A percentile compares a stretch with the other conserved stretches of the same genome.
These are phyloP conservation scores for Chrysopilus asiliformis DNA, from an alignment of 2,888 invertebrate genomes.

Conservation along the genomic window DNA sequence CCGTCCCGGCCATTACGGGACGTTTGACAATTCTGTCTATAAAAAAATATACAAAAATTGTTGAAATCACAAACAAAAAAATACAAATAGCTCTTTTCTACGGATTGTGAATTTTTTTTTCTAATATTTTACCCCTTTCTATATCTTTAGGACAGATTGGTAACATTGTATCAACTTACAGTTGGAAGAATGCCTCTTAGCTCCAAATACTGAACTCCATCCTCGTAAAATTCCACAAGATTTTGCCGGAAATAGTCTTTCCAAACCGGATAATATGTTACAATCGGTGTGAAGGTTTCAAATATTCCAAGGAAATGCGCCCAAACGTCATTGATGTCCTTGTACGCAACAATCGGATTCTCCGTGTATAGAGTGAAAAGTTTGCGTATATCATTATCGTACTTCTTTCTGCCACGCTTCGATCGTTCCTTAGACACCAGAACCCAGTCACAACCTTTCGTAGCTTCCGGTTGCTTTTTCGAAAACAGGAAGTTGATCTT, in stretches of 20 bases:
- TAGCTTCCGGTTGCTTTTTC: constrained; percentile 18
- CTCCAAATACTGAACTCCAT: constrained; percentile 58
- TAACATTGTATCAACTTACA: too few species aligned
- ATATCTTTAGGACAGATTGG: too few species aligned
- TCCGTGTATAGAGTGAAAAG: constrained; percentile 43
- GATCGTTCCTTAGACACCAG: constrained; percentile 36
- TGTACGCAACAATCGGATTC: constrained; percentile 39
- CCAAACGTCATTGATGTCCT: constrained; percentile 47
- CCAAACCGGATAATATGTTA: constrained; percentile 50
- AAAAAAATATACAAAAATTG: not conserved
- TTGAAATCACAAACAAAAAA: too few species aligned
- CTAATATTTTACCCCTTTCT: too few species aligned
- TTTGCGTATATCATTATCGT: constrained; percentile 41
- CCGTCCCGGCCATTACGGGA: too few species aligned
- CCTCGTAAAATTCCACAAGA: constrained; percentile 45
- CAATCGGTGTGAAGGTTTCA: constrained; percentile 37
- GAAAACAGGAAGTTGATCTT: constrained; percentile 28
- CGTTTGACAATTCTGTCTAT: too few species aligned
- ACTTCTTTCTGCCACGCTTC: constrained; percentile 25
- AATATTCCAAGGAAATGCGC: constrained; percentile 43
- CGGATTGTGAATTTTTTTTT: too few species aligned
- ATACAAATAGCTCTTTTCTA: too few species aligned
- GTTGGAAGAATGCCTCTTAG: constrained; percentile 47
- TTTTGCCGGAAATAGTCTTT: constrained; percentile 51
- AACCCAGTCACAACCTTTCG: constrained; percentile 36